Base-by-base conservation (phyloP, 2,113 vertebrate species). In the Gopherus evgoodei region DNA sequence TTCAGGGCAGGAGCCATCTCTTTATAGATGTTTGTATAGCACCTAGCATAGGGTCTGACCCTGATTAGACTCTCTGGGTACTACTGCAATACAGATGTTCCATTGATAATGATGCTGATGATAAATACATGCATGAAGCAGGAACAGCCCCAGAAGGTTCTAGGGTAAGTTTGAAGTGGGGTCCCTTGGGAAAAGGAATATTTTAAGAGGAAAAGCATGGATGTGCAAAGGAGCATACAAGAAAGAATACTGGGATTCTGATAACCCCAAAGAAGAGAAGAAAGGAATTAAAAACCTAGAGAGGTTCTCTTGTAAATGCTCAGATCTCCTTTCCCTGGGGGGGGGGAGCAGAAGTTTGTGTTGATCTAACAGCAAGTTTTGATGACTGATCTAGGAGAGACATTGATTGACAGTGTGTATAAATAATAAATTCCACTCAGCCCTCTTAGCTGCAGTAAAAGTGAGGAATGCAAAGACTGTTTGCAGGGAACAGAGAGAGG, bases 401-500 rank as follows among this genome's bases (percentile, higher is more conserved):
- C 59, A 78, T 38, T 89, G 87, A 86, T 8, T 92, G 78, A 54
- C 86, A 96, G 47, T 38, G 59, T 38, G 82, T 4, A 11, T 19
- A 49, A 86, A 83, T 83, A 87, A 12, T 79, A 82, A 72, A 35
- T 42, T 95, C 80, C 57, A 79, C 42, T 44, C 31, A 54, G 53
- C 21, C 47, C 65, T 85, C 85, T n/a, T 21, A 17, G 69, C 53
- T 94, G 90, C 52, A 95, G 52, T 22, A 85, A 84, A 91, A 86
- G 1, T 69, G 89, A 81, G 92, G 80, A 92, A 93, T 0, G 8
- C 44, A 86, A 80, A 49, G n/a, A 7, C 38, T 0, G 0, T 75
- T 96, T 93, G 86, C 81, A 75, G 81, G 93, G 83, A 96, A 86
- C 76, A 84, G 42, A 84, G n/a, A 84, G n/a, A 84, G n/a, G 54